Evolutionary conservation across 2,797 vertebrate genomes (phyloP).

Genomic region (Gambelia wislizenii): DNA sequence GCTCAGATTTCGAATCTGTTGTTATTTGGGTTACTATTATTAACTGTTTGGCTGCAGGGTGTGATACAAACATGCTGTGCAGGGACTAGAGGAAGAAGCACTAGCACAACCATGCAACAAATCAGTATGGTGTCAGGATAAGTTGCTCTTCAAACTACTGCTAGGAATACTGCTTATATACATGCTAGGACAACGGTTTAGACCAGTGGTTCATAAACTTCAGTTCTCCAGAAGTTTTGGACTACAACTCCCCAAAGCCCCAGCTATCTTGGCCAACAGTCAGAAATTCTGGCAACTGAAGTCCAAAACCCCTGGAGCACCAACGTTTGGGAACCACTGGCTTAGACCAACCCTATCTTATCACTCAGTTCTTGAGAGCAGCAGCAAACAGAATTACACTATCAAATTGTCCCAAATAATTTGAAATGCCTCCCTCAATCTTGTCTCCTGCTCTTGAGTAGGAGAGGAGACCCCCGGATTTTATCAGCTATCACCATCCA

Average conservation of each 20-base stretch:
- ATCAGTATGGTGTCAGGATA: neutral
- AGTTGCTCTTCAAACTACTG: neutral
- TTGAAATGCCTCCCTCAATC: neutral
- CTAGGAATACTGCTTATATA: neutral
- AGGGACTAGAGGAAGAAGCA: neutral
- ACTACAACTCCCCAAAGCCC: no score
- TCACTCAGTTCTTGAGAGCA: neutral
- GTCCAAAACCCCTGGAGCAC: no score
- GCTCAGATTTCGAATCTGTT: slow-evolving; percentile 2
- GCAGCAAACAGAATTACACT: neutral
- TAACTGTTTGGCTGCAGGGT: neutral
- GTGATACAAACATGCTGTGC: neutral
- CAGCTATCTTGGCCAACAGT: no score
- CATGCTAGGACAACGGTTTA: no score
- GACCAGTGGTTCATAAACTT: no score
- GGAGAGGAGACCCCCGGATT: no score
- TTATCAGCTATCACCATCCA: no score
- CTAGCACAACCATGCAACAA: neutral
- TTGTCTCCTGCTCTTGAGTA: no score
- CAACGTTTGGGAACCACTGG: no score
- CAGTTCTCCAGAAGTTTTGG: no score
- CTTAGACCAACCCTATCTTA: neutral
- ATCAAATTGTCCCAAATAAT: neutral
- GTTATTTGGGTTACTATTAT: neutral
- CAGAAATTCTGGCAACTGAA: no score